Evolutionary conservation across 2,797 vertebrate genomes (phyloP).

Genomic region (Oryzias dopingdopingensis): DNA sequence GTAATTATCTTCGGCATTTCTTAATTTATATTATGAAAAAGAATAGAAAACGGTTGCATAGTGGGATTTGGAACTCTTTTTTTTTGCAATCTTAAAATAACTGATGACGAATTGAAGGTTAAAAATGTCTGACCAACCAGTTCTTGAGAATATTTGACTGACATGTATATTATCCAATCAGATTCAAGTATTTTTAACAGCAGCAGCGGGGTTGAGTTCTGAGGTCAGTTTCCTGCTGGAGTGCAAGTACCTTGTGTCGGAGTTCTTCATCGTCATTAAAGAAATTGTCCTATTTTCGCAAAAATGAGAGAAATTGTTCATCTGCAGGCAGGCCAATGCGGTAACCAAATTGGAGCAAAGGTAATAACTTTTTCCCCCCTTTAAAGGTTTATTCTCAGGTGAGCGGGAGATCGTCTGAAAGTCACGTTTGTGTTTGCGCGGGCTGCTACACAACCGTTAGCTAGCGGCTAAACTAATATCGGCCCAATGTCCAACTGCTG

Average conservation of each 20-base stretch:
- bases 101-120: too few relatives aligned
- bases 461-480: slow-evolving; percentile 14
- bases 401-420: neutral
- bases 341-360: slow-evolving; percentile 69
- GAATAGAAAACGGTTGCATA: neutral
- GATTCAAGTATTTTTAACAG: too few relatives aligned
- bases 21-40: too few relatives aligned
- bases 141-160: too few relatives aligned
- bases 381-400: neutral
- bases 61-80: too few relatives aligned
- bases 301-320: slow-evolving; percentile 69
- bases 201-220: too few relatives aligned
- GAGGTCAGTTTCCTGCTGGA: too few relatives aligned
- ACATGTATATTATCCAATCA: too few relatives aligned
- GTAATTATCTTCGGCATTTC: too few relatives aligned
- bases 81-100: too few relatives aligned
- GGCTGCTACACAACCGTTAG: slow-evolving; percentile 19
- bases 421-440: slow-evolving; percentile 22
- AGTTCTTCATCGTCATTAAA: rapidly evolving
- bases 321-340: slow-evolving; percentile 66
- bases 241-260: too few relatives aligned
- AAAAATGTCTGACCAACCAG: too few relatives aligned
- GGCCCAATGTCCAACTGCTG: neutral
- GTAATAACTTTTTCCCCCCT: neutral
- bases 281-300: slow-evolving; percentile 2